These are phyloP conservation scores for Heterocephalus glaber DNA, from an alignment of 2,113 vertebrate genomes.

Conservation along the genomic window DNA sequence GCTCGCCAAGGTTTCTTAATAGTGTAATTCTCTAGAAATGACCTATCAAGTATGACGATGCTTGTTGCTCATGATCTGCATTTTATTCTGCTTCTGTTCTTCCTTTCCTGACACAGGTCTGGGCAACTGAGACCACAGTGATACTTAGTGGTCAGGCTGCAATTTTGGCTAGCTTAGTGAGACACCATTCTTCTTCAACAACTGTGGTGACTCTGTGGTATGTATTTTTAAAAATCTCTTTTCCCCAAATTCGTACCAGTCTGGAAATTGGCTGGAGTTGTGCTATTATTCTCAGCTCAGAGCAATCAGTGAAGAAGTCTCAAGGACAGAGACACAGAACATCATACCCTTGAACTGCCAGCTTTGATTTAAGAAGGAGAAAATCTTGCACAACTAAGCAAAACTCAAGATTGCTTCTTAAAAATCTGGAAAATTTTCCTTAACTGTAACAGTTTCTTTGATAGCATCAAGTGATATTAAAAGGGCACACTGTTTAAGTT, in stretches of 20 bases:
- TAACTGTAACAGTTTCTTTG: slow-evolving; percentile 7
- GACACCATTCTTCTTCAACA: not conserved
- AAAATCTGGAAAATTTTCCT: slow-evolving; percentile 30
- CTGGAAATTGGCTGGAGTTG: slow-evolving; percentile 76
- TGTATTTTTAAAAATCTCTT: slow-evolving; percentile 34
- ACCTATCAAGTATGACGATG: slow-evolving; percentile 9
- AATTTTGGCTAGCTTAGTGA: not conserved
- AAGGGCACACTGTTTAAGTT: slow-evolving; percentile 7
- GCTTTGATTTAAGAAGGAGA: slow-evolving; percentile 22
- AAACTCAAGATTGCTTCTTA: slow-evolving; percentile 44
- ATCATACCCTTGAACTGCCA: slow-evolving; percentile 33
- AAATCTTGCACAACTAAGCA: not conserved
- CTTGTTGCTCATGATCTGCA: not conserved
- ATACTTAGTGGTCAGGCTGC: not conserved
- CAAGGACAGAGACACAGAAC: not conserved
- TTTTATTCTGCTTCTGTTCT: slow-evolving; percentile 6
- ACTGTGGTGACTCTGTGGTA: not conserved
- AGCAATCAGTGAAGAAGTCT: slow-evolving; percentile 55
- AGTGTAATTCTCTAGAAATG: slow-evolving; percentile 52
- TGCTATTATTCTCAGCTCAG: slow-evolving; percentile 65
- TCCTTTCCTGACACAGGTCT: not conserved
- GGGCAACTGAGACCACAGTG: not conserved
- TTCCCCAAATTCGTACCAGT: slow-evolving; percentile 57
- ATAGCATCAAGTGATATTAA: slow-evolving; percentile 25
- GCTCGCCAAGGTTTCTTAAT: not conserved